Percentiles rank a stretch among this genome's conserved stretches.
Evolutionary conservation across 2,888 invertebrate genomes (phyloP).

Genomic region (Dolichopus griseipennis): DNA sequence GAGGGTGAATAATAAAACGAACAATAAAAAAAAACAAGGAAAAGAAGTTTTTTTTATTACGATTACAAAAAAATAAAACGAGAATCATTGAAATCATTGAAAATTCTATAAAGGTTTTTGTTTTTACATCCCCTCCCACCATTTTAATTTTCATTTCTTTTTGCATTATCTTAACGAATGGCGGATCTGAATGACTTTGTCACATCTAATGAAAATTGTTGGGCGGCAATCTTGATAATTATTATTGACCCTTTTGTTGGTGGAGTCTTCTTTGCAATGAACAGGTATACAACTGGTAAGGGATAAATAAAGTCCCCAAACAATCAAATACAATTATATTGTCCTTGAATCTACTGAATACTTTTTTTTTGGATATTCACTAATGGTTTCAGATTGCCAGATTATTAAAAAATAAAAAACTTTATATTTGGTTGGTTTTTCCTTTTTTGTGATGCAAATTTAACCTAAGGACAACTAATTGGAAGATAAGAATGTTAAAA

Average conservation of each 20-base stretch:
- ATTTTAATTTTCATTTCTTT: background rate
- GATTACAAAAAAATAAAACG: too few relatives aligned
- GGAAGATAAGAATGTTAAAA: background rate
- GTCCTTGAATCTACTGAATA: too few relatives aligned
- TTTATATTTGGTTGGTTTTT: background rate
- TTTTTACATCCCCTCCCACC: too few relatives aligned
- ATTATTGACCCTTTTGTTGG: background rate
- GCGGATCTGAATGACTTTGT: background rate
- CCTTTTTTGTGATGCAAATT: background rate
- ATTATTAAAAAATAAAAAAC: background rate
- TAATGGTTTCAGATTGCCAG: background rate
- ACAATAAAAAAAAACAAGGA: too few relatives aligned
- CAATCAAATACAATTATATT: too few relatives aligned
- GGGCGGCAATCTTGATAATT: background rate
- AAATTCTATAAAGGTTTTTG: too few relatives aligned
- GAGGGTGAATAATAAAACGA: too few relatives aligned
- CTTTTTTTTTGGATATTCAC: background rate
- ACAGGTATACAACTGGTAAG: too few relatives aligned
- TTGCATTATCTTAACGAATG: background rate
- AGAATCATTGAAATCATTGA: too few relatives aligned
- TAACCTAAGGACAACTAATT: background rate
- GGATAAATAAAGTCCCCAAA: too few relatives aligned
- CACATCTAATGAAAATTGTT: background rate
- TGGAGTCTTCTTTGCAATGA: too few relatives aligned
- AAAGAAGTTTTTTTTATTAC: too few relatives aligned